These are phyloP conservation scores for Bradypodion pumilum DNA, from an alignment of 2,797 vertebrate species.

Conservation along the genomic window DNA sequence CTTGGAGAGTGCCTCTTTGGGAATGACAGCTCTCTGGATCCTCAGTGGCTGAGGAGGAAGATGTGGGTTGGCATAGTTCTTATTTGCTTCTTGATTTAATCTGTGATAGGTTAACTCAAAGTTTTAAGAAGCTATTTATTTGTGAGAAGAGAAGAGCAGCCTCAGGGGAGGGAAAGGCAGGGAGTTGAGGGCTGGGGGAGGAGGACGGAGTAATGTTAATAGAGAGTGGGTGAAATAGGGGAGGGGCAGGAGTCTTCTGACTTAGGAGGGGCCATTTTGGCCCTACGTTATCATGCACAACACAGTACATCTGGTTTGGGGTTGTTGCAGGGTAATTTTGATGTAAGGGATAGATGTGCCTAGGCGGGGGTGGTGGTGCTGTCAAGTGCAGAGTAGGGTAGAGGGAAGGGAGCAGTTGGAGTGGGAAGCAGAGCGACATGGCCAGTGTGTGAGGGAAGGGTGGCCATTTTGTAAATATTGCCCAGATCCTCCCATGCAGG, in stretches of 20 bases:
- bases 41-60: conserved; percentile 19
- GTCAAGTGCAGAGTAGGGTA: not conserved
- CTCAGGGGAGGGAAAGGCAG: not conserved
- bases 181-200: not conserved
- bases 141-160: conserved; percentile 20
- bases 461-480: conserved; percentile 30
- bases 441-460: not conserved
- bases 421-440: not conserved
- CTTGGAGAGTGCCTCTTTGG: not conserved
- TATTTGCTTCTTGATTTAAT: conserved; percentile 13
- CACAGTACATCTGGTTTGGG: not conserved
- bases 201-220: not conserved
- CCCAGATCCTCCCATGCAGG: conserved; percentile 17
- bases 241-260: not conserved
- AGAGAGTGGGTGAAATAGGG: not conserved
- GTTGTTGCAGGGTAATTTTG: not conserved
- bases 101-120: not conserved
- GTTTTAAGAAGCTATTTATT: conserved; percentile 37
- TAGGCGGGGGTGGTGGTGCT: not conserved
- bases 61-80: not conserved
- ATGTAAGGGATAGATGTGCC: not conserved
- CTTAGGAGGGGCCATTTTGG: not conserved
- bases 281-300: not conserved
- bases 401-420: not conserved
- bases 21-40: not conserved